phyloP scores from a whole-genome alignment of 1,140 invertebrate genomes.

The Rhynchophorus ferrugineus region DNA sequence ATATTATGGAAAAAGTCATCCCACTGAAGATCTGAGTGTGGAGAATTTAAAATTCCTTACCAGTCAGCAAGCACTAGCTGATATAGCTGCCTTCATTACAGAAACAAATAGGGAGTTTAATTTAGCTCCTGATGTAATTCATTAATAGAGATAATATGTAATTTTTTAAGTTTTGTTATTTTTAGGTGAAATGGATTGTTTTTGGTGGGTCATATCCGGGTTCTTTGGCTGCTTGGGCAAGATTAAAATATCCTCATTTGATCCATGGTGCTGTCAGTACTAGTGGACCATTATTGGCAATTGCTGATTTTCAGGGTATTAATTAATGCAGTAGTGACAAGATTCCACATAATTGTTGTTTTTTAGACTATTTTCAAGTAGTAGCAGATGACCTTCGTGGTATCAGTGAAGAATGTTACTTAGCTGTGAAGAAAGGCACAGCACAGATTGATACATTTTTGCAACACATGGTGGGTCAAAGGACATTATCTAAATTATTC shows the following conservation, averaged over 20 bases:
- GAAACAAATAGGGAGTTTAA: conserved; percentile 59
- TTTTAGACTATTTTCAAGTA: conserved; percentile 68
- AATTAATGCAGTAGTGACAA: no score
- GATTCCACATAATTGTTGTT: conserved; percentile 19
- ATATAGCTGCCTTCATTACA: conserved; percentile 74
- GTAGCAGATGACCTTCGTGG: conserved; percentile 60
- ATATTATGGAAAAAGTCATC: conserved; percentile 89
- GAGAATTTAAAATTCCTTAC: conserved; percentile 73
- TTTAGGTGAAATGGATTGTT: conserved; percentile 73
- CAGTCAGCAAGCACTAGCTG: conserved; percentile 81
- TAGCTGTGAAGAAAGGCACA: conserved; percentile 55
- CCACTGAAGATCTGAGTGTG: conserved; percentile 64
- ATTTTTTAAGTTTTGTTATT: not conserved
- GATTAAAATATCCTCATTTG: conserved; percentile 84
- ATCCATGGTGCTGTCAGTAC: conserved; percentile 79
- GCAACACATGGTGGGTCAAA: conserved; percentile 51
- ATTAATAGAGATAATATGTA: not conserved
- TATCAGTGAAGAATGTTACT: conserved; percentile 55
- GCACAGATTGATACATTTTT: conserved; percentile 57
- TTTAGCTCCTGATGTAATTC: conserved; percentile 43
- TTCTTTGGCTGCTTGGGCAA: conserved; percentile 81
- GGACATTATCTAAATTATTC: conserved; percentile 58
- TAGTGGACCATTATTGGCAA: conserved; percentile 77
- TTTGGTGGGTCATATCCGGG: conserved; percentile 94
- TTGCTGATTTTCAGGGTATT: conserved; percentile 72